Conservation (phyloP, 2,797 vertebrate species). For the Gobionotothen gibberifrons region DNA sequence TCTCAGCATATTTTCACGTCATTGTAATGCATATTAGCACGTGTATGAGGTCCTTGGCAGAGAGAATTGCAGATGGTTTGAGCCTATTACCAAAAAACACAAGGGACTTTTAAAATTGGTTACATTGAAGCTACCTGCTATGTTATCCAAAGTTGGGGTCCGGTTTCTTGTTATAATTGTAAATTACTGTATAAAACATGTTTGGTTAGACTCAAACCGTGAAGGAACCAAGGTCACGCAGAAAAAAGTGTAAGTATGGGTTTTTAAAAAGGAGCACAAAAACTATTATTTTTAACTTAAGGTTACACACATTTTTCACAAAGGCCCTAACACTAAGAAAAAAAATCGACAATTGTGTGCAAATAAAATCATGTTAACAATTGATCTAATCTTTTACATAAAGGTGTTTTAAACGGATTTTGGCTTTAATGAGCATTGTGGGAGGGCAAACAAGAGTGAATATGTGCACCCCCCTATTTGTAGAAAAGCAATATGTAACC, state of each 20-base stretch:
- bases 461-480: slow-evolving; percentile 55
- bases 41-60: slow-evolving; percentile 73
- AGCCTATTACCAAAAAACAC: slow-evolving; percentile 61
- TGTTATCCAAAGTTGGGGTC: neutral
- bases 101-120: slow-evolving; percentile 20
- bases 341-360: neutral
- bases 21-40: slow-evolving; percentile 84
- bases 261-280: neutral
- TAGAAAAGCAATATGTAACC: slow-evolving; percentile 53
- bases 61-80: slow-evolving; percentile 64
- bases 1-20: slow-evolving; percentile 85
- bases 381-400: slow-evolving; percentile 37
- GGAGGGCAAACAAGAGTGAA: slow-evolving; percentile 38
- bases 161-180: neutral
- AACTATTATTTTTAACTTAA: neutral
- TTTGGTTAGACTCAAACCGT: neutral
- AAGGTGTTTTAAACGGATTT: slow-evolving; percentile 40
- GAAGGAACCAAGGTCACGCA: neutral
- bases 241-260: neutral
- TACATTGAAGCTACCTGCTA: slow-evolving; percentile 29
- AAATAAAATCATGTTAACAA: neutral
- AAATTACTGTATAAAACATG: neutral
- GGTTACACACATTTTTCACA: neutral
- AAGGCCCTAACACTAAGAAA: neutral
- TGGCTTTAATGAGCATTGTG: slow-evolving; percentile 47